These are phyloP conservation scores for Caenorhabditis sp. DNA, from an alignment of 2,888 invertebrate species.

Conservation along the genomic window DNA sequence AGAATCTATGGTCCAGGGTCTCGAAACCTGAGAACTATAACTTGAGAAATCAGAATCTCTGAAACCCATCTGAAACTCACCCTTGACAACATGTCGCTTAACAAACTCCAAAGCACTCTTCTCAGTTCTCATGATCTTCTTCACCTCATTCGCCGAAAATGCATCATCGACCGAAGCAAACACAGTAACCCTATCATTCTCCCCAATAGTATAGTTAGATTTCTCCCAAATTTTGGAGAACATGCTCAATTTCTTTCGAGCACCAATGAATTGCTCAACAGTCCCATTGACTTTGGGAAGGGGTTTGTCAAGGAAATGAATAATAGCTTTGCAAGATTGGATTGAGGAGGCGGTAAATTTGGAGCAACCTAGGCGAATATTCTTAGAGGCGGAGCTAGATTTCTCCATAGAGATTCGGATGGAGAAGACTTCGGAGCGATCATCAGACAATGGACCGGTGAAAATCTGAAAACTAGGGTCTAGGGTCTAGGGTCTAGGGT, in stretches of 20 bases:
- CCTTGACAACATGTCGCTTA: slow-evolving; percentile 3
- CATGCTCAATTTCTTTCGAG: not conserved
- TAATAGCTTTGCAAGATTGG: slow-evolving; percentile 4
- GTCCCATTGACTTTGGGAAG: not conserved
- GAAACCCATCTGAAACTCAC: not conserved
- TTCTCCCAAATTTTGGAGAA: slow-evolving; percentile 3
- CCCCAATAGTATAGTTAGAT: not conserved
- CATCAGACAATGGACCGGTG: not conserved
- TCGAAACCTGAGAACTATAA: too few species aligned
- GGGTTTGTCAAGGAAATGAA: slow-evolving; percentile 6
- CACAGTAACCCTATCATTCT: not conserved
- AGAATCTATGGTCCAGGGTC: too few species aligned
- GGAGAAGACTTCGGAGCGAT: too few species aligned
- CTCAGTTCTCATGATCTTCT: not conserved
- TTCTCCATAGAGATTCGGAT: not conserved
- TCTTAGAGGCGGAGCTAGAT: too few species aligned
- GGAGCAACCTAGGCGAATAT: not conserved
- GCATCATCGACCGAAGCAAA: slow-evolving; percentile 6
- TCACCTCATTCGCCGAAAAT: slow-evolving; percentile 3
- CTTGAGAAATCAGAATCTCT: too few species aligned
- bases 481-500: too few species aligned
- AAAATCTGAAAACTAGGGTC: not conserved
- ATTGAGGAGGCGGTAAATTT: not conserved
- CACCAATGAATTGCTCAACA: not conserved
- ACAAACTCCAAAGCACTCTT: not conserved